phyloP scores from a whole-genome alignment of 2,797 vertebrate species.

The Crocodylus rhombifer region DNA sequence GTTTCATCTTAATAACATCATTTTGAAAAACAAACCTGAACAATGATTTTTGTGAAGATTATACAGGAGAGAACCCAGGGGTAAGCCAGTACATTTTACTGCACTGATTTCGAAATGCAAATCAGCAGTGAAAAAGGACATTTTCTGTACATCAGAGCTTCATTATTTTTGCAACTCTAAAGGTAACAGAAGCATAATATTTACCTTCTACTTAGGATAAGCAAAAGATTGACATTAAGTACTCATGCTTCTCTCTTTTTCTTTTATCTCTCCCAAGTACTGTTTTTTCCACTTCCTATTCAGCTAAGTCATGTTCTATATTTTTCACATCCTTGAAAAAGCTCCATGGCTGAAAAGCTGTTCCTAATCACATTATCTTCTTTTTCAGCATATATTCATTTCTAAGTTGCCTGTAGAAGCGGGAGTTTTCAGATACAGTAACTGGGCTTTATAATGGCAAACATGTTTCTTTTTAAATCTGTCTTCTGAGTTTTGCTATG shows the following conservation, averaged over 20 bases:
- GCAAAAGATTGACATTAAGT: background rate
- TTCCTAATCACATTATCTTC: conserved; percentile 63
- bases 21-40: conserved; percentile 21
- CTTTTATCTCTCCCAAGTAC: conserved; percentile 37
- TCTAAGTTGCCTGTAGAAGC: conserved; percentile 36
- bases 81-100: background rate
- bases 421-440: conserved; percentile 41
- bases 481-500: conserved; percentile 38
- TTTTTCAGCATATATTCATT: conserved; percentile 51
- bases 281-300: conserved; percentile 49
- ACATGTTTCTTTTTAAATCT: conserved; percentile 49
- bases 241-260: background rate
- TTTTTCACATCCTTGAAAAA: conserved; percentile 38
- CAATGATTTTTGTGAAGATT: background rate
- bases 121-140: conserved; percentile 15
- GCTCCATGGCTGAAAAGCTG: background rate
- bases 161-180: background rate
- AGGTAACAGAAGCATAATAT: background rate
- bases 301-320: conserved; percentile 21
- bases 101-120: conserved; percentile 54
- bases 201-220: conserved; percentile 44
- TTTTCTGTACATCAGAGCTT: background rate
- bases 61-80: background rate
- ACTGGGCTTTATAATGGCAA: conserved; percentile 13
- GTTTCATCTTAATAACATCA: conserved; percentile 8